Evolutionary conservation across 2,888 invertebrate species (phyloP).

Genomic region (Drosophila colorata): DNA sequence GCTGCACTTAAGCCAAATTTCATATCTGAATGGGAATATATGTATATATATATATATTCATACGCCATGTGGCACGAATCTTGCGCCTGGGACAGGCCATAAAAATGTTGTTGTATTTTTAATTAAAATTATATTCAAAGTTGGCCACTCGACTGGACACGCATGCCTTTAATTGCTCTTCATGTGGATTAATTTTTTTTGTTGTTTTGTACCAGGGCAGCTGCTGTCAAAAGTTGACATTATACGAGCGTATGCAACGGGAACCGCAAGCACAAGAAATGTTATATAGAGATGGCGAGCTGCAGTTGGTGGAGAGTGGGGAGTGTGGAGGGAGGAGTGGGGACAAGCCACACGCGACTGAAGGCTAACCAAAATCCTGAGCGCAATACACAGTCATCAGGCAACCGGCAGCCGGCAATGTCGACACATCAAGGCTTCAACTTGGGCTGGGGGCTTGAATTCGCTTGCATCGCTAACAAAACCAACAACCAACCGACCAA

Average conservation of each 20-base stretch:
- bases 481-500: slow-evolving; percentile 52
- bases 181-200: slow-evolving; percentile 9
- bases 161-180: slow-evolving; percentile 67
- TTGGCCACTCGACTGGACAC: slow-evolving; percentile 53
- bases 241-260: slow-evolving; percentile 25
- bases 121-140: slow-evolving; percentile 64
- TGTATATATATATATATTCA: slow-evolving; percentile 18
- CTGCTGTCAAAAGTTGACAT: slow-evolving; percentile 66
- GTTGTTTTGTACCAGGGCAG: slow-evolving; percentile 8
- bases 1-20: slow-evolving; percentile 16
- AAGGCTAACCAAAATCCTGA: slow-evolving; percentile 54
- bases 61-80: slow-evolving; percentile 61
- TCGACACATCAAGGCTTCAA: slow-evolving; percentile 55
- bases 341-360: slow-evolving; percentile 57
- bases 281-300: slow-evolving; percentile 27
- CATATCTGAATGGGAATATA: neutral
- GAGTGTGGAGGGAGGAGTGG: neutral
- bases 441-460: slow-evolving; percentile 8
- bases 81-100: slow-evolving; percentile 22
- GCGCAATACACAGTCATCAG: slow-evolving; percentile 18
- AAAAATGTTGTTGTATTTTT: slow-evolving; percentile 51
- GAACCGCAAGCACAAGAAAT: slow-evolving; percentile 56
- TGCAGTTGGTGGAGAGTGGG: neutral
- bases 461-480: slow-evolving; percentile 58
- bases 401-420: slow-evolving; percentile 7